phyloP scores from a whole-genome alignment of 2,888 invertebrate genomes.

The Drosophila putrida region DNA sequence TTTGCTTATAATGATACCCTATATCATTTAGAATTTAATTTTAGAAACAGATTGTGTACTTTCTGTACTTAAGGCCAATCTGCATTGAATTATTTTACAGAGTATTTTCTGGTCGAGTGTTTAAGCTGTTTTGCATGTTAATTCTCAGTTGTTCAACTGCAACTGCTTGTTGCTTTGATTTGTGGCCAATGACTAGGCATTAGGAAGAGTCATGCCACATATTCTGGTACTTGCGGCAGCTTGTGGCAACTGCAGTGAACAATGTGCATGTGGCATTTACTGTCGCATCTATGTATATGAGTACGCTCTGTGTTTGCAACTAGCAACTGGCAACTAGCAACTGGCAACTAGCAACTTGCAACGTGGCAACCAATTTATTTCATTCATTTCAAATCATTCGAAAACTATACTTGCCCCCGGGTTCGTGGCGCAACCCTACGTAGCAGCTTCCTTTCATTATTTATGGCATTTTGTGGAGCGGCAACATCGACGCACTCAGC shows the following conservation, averaged over 20 bases:
- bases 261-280: conserved; percentile 49
- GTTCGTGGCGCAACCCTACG: conserved; percentile 7
- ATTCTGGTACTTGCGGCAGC: conserved; percentile 20
- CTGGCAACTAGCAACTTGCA: conserved; percentile 14
- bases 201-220: conserved; percentile 23
- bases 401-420: conserved; percentile 42
- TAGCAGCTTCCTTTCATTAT: conserved; percentile 61
- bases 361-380: conserved; percentile 59
- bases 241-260: conserved; percentile 29
- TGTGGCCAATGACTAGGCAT: conserved; percentile 25
- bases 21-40: no score
- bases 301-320: neutral
- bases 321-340: conserved; percentile 3
- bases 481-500: conserved; percentile 65
- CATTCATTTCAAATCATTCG: conserved; percentile 65
- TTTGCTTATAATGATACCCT: no score
- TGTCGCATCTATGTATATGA: conserved; percentile 13
- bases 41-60: no score
- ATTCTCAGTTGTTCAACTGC: conserved; percentile 2
- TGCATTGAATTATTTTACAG: neutral
- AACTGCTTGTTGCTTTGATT: conserved; percentile 12
- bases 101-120: conserved; percentile 13
- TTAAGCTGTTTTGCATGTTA: neutral
- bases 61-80: no score
- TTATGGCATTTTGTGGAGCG: conserved; percentile 62